phyloP scores from a whole-genome alignment of 2,797 vertebrate species.

The Pseudochromis fuscus region DNA sequence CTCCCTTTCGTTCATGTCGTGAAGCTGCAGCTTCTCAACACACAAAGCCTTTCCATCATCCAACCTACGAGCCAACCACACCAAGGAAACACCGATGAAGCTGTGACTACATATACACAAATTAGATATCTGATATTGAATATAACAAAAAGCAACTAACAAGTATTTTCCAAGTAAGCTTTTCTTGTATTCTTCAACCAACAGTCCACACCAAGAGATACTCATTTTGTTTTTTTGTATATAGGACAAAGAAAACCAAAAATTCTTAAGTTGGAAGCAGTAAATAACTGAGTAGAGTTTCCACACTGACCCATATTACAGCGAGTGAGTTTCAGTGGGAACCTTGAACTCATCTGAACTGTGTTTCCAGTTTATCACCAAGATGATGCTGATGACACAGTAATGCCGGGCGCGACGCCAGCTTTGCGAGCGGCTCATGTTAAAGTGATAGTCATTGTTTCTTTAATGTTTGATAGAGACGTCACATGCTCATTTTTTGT shows the following conservation, averaged over 20 bases:
- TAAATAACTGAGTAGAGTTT: not conserved
- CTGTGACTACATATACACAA: too few relatives aligned
- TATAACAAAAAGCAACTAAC: not conserved
- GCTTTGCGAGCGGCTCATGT: not conserved
- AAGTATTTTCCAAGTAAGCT: not conserved
- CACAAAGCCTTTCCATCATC: conserved; percentile 1
- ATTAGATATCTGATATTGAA: too few relatives aligned
- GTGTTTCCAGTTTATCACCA: not conserved
- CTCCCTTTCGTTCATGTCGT: conserved; percentile 5
- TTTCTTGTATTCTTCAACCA: not conserved
- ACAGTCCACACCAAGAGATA: not conserved
- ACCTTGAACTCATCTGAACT: not conserved
- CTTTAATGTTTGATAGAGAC: not conserved
- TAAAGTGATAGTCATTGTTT: not conserved
- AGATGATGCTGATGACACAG: not conserved
- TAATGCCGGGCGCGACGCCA: not conserved
- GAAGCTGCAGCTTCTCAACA: conserved; percentile 5
- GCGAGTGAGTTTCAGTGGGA: not conserved
- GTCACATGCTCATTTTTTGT: not conserved
- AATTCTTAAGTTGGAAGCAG: too few relatives aligned
- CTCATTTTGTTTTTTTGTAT: not conserved
- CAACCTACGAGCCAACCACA: not conserved
- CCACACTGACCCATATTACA: not conserved
- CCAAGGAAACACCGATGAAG: too few relatives aligned
- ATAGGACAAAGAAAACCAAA: not conserved